Base-by-base conservation (phyloP, 2,888 invertebrate species). In the Pristionchus exspectatus region DNA sequence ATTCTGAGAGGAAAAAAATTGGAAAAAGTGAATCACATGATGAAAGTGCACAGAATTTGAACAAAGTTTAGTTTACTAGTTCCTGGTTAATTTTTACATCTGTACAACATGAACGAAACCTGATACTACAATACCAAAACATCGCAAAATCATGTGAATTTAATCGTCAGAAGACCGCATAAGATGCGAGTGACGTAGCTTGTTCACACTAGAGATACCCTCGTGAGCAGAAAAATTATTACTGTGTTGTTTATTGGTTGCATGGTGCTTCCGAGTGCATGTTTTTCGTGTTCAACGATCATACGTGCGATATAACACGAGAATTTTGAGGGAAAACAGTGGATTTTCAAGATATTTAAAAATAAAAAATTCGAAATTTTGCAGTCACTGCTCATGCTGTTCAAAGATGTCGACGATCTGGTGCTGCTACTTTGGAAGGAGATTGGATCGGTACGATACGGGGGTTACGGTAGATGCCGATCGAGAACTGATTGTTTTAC, bases 331-430 rank as follows among this genome's bases (percentile, higher is more conserved):
- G 54, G 16, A 27, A 74, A 83, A 2, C 1, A 54, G 16, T 12
- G 33, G 21, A n/a, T n/a, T n/a, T n/a, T n/a, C n/a, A n/a, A n/a
- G n/a, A n/a, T n/a, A n/a, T n/a, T n/a, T n/a, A n/a, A n/a, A n/a
- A n/a, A n/a, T n/a, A n/a, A n/a, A n/a, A 50, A 10, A 50, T 50
- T 50, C 12, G 10, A 50, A 50, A 50, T 63, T 89, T 91, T 94
- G 50, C 90, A 95, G 88, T 97, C 98, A 96, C 96, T 99, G 4
- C 98, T 98, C 95, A 97, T 98, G 24, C 99, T 99, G 95, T 99
- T 99, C 96, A 97, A 97, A 92, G 98, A 98, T 95, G 98, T 99
- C 0, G 97, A 98, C 95, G 97, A 97, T 90, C 96, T 99, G 1
- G 98, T 98, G 0, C 97, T 97, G 91, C 96, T 97, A 14, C 90